Evolutionary conservation across 1,140 invertebrate genomes (phyloP), one percentile per base, ranked within the genome.

Genomic region (Zaprionus tsacasi): DNA sequence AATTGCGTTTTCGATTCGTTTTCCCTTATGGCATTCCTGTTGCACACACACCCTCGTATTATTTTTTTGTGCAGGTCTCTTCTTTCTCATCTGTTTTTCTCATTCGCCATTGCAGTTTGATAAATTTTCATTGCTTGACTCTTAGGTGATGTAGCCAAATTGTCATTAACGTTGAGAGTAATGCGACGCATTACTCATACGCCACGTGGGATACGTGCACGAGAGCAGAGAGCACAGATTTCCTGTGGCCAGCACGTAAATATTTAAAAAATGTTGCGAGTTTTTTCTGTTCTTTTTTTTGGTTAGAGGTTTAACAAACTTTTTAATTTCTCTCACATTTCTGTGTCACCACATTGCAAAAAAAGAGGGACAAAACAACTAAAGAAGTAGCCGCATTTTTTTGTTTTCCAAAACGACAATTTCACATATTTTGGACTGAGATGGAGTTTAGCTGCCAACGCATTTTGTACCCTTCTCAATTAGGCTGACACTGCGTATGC

Each of bases 391-490:
- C 21, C 36, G 25, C 61, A 60, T 27, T 66, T 71, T 71, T 43
- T n/a, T n/a, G n/a, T n/a, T n/a, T 43, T 30, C 15, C 17, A 71
- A 71, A 63, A 45, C 71, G 81, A 85, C 85, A n/a, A 89, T 81
- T 79, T 89, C 81, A 89, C 81, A 89, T 89, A 85, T 89, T 89
- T 81, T 40, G 71, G 78, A 72, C 75, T 70, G 78, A 79, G 88
- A 76, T 76, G 27, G 0, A 6, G 69, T 81, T 81, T 65, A 74
- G 80, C 80, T 79, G 76, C 71, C 69, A 78, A 64, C 81, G 73
- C 81, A 82, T 69, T 83, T 70, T 76, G 43, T 81, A 89, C 85
- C 85, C 85, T 89, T 89, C 81, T 89, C 85, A 89, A 89, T 89
- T 89, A 81, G 75, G 83, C 81, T 85, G 85, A 89, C 85, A 76